Conservation (phyloP, 2,888 invertebrate genomes). For the Lasioglossum figueresi region DNA sequence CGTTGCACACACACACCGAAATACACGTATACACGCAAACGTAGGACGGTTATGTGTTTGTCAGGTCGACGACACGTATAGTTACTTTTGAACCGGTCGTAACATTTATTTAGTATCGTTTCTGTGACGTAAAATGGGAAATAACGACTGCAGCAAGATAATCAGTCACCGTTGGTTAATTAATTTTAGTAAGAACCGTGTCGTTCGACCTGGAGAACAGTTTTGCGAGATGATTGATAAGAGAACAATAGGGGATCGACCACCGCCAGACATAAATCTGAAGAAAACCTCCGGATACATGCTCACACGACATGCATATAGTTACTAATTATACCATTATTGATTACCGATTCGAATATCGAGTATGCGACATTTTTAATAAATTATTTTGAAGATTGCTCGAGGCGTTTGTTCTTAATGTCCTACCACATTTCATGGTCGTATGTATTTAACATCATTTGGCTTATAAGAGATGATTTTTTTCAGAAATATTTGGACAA, state of each 20-base stretch:
- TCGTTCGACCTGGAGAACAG: constrained; percentile 20
- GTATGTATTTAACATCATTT: background rate
- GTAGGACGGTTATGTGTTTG: constrained; percentile 1
- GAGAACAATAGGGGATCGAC: constrained; percentile 52
- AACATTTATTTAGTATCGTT: background rate
- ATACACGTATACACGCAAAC: background rate
- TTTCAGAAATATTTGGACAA: background rate
- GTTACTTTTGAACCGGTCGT: background rate
- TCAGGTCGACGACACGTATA: constrained; percentile 34
- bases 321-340: constrained; percentile 80
- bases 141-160: background rate
- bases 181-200: background rate
- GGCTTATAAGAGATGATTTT: background rate
- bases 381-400: constrained; percentile 82
- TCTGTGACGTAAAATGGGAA: background rate
- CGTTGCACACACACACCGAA: constrained; percentile 35
- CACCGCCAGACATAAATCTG: constrained; percentile 54
- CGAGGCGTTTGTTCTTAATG: constrained; percentile 23
- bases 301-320: constrained; percentile 80
- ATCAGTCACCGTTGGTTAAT: background rate
- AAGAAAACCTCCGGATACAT: constrained; percentile 75
- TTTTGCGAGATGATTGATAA: constrained; percentile 25
- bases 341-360: constrained; percentile 79
- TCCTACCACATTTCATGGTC: background rate
- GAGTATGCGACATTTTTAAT: constrained; percentile 82